Evolutionary conservation across 2,797 vertebrate species (phyloP), one percentile per base, ranked within the genome.

Genomic region (Smutsia temminckii): DNA sequence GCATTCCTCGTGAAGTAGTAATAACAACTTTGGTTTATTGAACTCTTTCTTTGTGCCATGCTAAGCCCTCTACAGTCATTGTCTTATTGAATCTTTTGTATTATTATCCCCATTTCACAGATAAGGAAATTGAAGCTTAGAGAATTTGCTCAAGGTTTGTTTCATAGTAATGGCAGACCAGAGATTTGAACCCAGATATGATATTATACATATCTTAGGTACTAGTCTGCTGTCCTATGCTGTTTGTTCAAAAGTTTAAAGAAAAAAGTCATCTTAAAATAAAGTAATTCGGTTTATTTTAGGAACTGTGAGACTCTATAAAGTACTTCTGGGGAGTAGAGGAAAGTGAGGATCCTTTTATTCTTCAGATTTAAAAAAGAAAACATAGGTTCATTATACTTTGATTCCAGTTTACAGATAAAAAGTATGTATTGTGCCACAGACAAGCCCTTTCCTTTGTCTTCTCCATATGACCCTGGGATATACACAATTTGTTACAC

Each of bases 81-180:
- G 79, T 53, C 55, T 80, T 86, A 75, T 69, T 95, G 72, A 92
- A 78, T 79, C 55, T 25, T 96, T 79, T 79, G 32, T 74, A 53
- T 77, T 85, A 51, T 89, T 81, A 68, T 85, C 79, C 94, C 93
- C 94, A 91, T 96, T 97, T 96, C 80, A 85, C 93, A 96, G 94
- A 84, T 80, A 92, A 51, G 79, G 93, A 88, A 91, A 91, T 77
- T 83, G 84, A 80, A 78, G 64, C 61, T 40, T 75, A 61, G 64
- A 90, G 61, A 95, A 78, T 55, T 93, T 92, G 61, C 29, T 57
- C n/a, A 69, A 89, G 55, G 20, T 77, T 71, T 84, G 18, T 77
- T 93, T 89, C 68, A n/a, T n/a, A 57, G 81, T 83, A 37, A 27
- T 89, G 89, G 83, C 55, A 92, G 74, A 97, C 18, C 55, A 92